Evolutionary conservation across 2,888 invertebrate genomes (phyloP).

Genomic region (Synergus umbraculus): DNA sequence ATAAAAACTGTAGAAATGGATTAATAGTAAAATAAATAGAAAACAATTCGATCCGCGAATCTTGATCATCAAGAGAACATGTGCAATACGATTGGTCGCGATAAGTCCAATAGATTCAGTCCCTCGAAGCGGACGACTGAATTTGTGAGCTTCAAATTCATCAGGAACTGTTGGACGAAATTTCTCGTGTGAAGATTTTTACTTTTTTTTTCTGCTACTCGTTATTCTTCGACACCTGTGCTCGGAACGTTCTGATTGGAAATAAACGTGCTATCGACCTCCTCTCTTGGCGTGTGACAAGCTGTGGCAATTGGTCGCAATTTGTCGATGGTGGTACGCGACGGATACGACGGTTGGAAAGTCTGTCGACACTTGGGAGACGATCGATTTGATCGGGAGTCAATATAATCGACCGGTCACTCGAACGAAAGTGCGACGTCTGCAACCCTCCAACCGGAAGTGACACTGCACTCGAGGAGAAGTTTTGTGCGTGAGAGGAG

Average conservation of each 20-base stretch:
- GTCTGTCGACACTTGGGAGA: not conserved
- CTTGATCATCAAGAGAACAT: not conserved
- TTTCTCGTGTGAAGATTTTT: constrained; percentile 3
- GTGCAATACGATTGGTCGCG: not conserved
- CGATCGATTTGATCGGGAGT: constrained; percentile 23
- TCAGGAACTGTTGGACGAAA: not conserved
- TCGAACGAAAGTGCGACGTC: constrained; percentile 50
- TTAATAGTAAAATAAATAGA: not conserved
- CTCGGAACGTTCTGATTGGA: constrained; percentile 13
- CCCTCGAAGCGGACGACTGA: not conserved
- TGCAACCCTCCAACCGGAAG: constrained; percentile 44
- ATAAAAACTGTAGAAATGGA: not conserved
- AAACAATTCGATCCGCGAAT: not conserved
- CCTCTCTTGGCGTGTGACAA: not conserved
- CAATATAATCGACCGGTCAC: constrained; percentile 26
- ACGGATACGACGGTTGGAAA: not conserved
- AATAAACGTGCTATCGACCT: constrained; percentile 17
- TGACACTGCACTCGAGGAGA: not conserved
- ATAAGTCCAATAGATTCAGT: not conserved
- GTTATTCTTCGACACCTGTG: constrained; percentile 26
- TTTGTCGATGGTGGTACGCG: constrained; percentile 1
- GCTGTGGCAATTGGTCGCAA: constrained; percentile 15
- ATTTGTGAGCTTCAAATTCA: not conserved
- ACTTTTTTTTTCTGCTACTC: not conserved
- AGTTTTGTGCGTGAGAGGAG: not conserved